Evolutionary conservation across 2,888 invertebrate species (phyloP).

Genomic region (Zygothrica quintamaculata): DNA sequence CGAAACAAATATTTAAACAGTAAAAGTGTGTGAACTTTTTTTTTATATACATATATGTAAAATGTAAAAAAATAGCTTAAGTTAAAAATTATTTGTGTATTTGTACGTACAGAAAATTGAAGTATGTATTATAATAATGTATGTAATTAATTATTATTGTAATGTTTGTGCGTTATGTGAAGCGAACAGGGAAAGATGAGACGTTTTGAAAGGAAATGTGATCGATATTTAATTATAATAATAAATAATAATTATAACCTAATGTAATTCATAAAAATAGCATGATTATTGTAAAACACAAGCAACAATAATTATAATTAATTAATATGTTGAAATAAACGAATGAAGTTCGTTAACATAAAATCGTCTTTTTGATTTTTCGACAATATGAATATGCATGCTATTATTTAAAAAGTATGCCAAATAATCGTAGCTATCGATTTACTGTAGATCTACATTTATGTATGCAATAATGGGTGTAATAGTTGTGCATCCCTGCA

Average conservation of each 20-base stretch:
- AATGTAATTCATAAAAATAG: slow-evolving; percentile 57
- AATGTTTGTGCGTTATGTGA: slow-evolving; percentile 56
- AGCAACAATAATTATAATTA: slow-evolving; percentile 69
- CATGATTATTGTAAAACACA: slow-evolving; percentile 66
- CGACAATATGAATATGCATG: neutral
- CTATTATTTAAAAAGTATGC: too few relatives aligned
- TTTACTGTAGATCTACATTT: too few relatives aligned
- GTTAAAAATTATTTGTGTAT: slow-evolving; percentile 37
- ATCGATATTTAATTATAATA: slow-evolving; percentile 81
- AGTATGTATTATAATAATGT: slow-evolving; percentile 41
- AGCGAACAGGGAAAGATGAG: slow-evolving; percentile 67
- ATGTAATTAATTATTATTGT: slow-evolving; percentile 42
- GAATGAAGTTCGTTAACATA: slow-evolving; percentile 33
- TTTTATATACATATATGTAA: too few relatives aligned
- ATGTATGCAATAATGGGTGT: too few relatives aligned
- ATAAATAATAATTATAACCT: slow-evolving; percentile 57
- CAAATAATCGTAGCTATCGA: too few relatives aligned
- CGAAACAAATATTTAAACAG: slow-evolving; percentile 12
- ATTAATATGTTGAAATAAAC: slow-evolving; percentile 56
- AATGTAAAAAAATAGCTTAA: slow-evolving; percentile 39
- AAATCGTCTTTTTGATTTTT: neutral
- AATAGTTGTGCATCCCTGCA: slow-evolving; percentile 35
- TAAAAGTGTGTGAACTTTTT: slow-evolving; percentile 27
- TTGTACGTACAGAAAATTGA: slow-evolving; percentile 40
- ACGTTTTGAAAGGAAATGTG: slow-evolving; percentile 82